These are phyloP conservation scores for Orthonevra nobilis DNA, from an alignment of 2,888 invertebrate species.

Conservation along the genomic window DNA sequence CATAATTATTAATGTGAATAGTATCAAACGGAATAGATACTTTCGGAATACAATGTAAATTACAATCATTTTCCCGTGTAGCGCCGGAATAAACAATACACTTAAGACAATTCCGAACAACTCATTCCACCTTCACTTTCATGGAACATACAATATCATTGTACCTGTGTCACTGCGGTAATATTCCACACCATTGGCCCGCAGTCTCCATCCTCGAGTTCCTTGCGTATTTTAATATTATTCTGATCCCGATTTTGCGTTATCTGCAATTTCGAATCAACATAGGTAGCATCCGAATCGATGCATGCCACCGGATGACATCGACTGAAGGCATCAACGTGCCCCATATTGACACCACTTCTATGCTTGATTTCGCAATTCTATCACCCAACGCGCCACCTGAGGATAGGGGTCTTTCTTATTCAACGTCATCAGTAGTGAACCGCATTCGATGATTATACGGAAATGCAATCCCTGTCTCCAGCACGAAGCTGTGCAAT, in stretches of 20 bases:
- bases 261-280: background rate
- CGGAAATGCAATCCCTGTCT: slow-evolving; percentile 20
- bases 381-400: slow-evolving; percentile 74
- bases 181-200: background rate
- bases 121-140: slow-evolving; percentile 53
- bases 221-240: background rate
- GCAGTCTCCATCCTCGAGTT: background rate
- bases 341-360: background rate
- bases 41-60: slow-evolving; percentile 77
- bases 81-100: slow-evolving; percentile 36
- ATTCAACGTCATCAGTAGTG: slow-evolving; percentile 22
- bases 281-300: background rate
- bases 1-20: slow-evolving; percentile 72
- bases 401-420: slow-evolving; percentile 68
- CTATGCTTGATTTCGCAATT: slow-evolving; percentile 25
- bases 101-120: slow-evolving; percentile 32
- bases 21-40: slow-evolving; percentile 77
- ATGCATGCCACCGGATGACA: background rate
- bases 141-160: slow-evolving; percentile 69
- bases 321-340: slow-evolving; percentile 24
- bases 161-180: background rate
- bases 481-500: slow-evolving; percentile 71
- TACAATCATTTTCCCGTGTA: slow-evolving; percentile 74
- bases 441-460: slow-evolving; percentile 24
- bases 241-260: background rate